Base-by-base conservation (phyloP, 1,140 invertebrate species). In the Ceratosolen solmsi region DNA sequence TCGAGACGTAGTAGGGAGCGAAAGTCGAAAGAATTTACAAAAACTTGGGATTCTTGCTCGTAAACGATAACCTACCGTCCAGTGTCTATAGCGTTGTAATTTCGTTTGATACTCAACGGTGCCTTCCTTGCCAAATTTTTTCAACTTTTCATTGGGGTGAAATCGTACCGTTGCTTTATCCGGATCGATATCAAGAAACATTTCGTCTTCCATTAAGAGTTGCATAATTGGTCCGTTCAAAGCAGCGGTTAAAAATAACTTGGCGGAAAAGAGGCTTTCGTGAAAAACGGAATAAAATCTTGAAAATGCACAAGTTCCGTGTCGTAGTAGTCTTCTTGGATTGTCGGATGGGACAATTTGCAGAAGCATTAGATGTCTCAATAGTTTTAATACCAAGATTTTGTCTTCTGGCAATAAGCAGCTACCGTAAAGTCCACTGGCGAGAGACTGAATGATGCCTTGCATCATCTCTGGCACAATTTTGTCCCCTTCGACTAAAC, bases 181-280 rank as follows among this genome's bases (percentile, higher is more conserved):
- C 0, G 97, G 96, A 91, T 99, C 98, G 46, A 98, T 95, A 88
- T 99, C 98, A 60, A 98, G 93, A 91, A 97, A 98, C 88, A 95
- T 95, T 88, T 99, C 97, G 88, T 98, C 97, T 86, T 98, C 97
- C 91, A 96, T 97, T 4, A 99, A 92, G n/a, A 99, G 92, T 65
- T 96, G 94, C 94, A 99, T 96, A 58, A 99, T 96, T 1, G 98
- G 97, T 22, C 95, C 95, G 88, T 98, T 96, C 5, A 99, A 93
- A 4, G 98, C 96, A 25, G 97, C 96, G 0, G 97, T 97, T 4
- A 99, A 93, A 91, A 99, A 99, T 65, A 99, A 94, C 86, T 98
- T 96, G 0, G 97, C 96, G 9, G 97, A 96, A 86, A 97, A 96
- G 58, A 98, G 93, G n/a, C 95, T 95, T 89, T 99, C 98, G 75